Evolutionary conservation across 2,888 invertebrate species (phyloP).

Genomic region (Cheilosia impressa): DNA sequence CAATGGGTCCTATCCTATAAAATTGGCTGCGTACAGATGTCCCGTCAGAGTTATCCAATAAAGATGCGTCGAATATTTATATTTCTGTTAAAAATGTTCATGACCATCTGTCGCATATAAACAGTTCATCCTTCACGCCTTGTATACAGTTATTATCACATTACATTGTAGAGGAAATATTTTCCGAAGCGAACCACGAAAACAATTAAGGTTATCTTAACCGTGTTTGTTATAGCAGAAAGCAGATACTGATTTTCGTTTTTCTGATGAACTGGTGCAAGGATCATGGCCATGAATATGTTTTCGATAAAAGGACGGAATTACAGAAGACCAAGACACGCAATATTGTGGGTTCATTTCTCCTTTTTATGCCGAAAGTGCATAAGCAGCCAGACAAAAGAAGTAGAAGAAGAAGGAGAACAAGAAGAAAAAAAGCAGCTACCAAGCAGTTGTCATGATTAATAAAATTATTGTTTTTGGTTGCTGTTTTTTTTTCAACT

Average conservation of each 20-base stretch:
- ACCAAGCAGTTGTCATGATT: constrained; percentile 66
- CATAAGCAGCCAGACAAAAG: constrained; percentile 21
- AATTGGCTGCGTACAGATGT: too few relatives aligned
- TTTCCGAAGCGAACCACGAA: constrained; percentile 7
- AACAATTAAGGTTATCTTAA: constrained; percentile 53
- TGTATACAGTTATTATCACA: too few relatives aligned
- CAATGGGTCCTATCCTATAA: too few relatives aligned
- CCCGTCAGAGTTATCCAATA: too few relatives aligned
- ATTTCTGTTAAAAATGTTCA: too few relatives aligned
- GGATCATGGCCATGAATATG: constrained; percentile 62
- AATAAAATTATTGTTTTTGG: constrained; percentile 66
- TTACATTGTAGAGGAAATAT: too few relatives aligned
- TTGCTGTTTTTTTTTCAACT: background rate
- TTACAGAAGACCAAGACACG: constrained; percentile 61
- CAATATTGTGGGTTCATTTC: constrained; percentile 15
- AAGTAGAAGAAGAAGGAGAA: background rate
- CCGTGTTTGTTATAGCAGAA: constrained; percentile 33
- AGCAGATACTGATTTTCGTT: constrained; percentile 6
- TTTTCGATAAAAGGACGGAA: constrained; percentile 49
- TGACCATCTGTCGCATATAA: too few relatives aligned
- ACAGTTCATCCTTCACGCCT: too few relatives aligned
- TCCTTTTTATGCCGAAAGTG: background rate
- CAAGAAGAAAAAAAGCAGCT: constrained; percentile 33
- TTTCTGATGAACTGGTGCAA: constrained; percentile 37
- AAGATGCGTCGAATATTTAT: too few relatives aligned